phyloP scores from a whole-genome alignment of 2,888 invertebrate species.

The Mythimna lalbum region DNA sequence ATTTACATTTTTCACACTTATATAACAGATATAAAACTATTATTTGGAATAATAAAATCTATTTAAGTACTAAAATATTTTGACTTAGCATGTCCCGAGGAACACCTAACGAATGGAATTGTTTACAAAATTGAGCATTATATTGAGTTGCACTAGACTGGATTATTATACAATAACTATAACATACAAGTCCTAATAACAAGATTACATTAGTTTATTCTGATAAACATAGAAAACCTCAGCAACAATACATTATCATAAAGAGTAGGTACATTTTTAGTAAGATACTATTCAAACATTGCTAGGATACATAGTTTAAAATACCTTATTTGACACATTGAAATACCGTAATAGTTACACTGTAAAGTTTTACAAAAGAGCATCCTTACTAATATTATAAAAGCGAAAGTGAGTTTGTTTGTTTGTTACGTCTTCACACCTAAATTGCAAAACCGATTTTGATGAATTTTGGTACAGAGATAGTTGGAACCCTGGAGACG shows the following conservation, averaged over 20 bases:
- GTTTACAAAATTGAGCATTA: conserved; percentile 66
- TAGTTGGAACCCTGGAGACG: too few species aligned
- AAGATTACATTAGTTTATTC: conserved; percentile 31
- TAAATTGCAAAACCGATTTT: too few species aligned
- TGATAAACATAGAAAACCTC: conserved; percentile 23
- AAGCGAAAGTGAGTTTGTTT: too few species aligned
- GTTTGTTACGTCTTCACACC: too few species aligned
- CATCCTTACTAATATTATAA: too few species aligned
- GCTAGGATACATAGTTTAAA: conserved; percentile 12
- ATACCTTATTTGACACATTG: conserved; percentile 50
- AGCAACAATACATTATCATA: conserved; percentile 26
- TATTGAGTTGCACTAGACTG: conserved; percentile 34
- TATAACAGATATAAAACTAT: conserved; percentile 61
- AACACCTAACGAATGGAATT: conserved; percentile 36
- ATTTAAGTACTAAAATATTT: conserved; percentile 65
- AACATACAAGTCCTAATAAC: conserved; percentile 20
- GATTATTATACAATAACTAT: conserved; percentile 12
- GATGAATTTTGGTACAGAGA: too few species aligned
- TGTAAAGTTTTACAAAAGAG: neutral
- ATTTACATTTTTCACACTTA: conserved; percentile 67
- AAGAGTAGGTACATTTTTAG: conserved; percentile 20
- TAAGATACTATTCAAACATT: conserved; percentile 5
- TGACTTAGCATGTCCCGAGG: conserved; percentile 55
- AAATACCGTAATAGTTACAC: conserved; percentile 26
- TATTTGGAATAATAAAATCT: conserved; percentile 67